Percentiles rank a stretch among this genome's conserved stretches.
These are phyloP conservation scores for Elanoides forficatus DNA, from an alignment of 2,113 vertebrate species.

Conservation along the genomic window DNA sequence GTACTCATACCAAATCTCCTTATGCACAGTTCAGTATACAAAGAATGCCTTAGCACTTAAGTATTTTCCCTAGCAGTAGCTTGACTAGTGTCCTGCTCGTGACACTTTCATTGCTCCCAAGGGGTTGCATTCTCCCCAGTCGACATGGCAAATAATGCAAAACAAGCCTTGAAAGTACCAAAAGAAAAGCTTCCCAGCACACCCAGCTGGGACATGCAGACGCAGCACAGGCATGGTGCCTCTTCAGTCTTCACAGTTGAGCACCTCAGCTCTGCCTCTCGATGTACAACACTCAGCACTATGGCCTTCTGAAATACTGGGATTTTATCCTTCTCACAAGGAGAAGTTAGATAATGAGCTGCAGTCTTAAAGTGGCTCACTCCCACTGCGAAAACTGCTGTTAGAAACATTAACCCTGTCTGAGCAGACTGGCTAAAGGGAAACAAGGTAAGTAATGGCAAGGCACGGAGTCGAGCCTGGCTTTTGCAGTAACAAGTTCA, in stretches of 20 bases:
- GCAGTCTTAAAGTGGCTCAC: not conserved
- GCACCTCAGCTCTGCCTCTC: not conserved
- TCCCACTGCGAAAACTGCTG: not conserved
- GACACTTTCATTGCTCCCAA: not conserved
- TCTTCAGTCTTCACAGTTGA: not conserved
- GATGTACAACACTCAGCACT: not conserved
- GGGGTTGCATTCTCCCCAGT: not conserved
- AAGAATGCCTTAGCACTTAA: not conserved
- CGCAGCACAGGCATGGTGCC: not conserved
- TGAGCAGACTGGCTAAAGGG: not conserved
- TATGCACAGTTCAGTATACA: not conserved
- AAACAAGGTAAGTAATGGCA: not conserved
- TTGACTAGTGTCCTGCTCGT: accelerated
- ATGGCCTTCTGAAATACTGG: not conserved
- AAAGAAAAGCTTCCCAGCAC: not conserved
- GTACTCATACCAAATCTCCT: not conserved
- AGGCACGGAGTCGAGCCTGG: not conserved
- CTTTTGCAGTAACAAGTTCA: not conserved
- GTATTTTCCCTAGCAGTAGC: not conserved
- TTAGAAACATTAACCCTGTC: not conserved
- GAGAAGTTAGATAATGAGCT: not conserved
- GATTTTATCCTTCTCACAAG: not conserved
- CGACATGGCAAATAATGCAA: not conserved
- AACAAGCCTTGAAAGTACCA: not conserved
- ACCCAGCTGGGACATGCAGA: not conserved